These are phyloP conservation scores for Malacoctenus gilli DNA, from an alignment of 2,797 vertebrate species.

Conservation along the genomic window DNA sequence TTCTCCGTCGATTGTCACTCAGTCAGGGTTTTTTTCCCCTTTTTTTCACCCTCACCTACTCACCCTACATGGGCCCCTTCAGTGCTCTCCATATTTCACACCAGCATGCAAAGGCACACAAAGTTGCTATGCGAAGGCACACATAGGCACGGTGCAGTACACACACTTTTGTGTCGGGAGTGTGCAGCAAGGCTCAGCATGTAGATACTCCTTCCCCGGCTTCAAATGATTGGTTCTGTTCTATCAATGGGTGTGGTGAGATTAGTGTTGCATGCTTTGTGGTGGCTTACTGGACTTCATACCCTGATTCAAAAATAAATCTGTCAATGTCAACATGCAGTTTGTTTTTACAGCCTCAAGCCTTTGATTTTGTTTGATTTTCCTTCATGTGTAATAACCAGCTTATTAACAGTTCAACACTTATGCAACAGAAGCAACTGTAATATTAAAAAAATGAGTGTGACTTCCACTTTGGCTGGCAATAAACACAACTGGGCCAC, in stretches of 20 bases:
- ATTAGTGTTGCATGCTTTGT: background rate
- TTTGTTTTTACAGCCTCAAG: background rate
- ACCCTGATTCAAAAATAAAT: background rate
- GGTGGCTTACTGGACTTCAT: background rate
- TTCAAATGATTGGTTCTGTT: background rate
- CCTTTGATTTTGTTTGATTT: too few species aligned
- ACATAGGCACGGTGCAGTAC: slow-evolving; percentile 5
- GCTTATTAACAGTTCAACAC: too few species aligned
- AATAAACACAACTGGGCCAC: too few species aligned
- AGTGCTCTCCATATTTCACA: slow-evolving; percentile 35
- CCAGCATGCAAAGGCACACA: slow-evolving; percentile 15
- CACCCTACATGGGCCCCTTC: slow-evolving; percentile 26
- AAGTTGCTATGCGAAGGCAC: slow-evolving; percentile 12
- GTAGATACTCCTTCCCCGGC: background rate
- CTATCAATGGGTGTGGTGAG: background rate
- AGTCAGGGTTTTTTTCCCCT: slow-evolving; percentile 26
- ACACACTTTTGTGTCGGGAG: background rate
- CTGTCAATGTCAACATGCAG: background rate
- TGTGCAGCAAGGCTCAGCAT: slow-evolving; percentile 1
- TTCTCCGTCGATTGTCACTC: slow-evolving; percentile 30
- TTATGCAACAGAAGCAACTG: too few species aligned
- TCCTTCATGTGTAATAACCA: too few species aligned
- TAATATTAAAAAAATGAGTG: too few species aligned
- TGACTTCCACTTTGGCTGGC: too few species aligned
- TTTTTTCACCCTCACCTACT: slow-evolving; percentile 30